A percentile compares a stretch with the other conserved stretches of the same genome.
phyloP scores from a whole-genome alignment of 2,113 vertebrate genomes.

The Pitta sordida region DNA sequence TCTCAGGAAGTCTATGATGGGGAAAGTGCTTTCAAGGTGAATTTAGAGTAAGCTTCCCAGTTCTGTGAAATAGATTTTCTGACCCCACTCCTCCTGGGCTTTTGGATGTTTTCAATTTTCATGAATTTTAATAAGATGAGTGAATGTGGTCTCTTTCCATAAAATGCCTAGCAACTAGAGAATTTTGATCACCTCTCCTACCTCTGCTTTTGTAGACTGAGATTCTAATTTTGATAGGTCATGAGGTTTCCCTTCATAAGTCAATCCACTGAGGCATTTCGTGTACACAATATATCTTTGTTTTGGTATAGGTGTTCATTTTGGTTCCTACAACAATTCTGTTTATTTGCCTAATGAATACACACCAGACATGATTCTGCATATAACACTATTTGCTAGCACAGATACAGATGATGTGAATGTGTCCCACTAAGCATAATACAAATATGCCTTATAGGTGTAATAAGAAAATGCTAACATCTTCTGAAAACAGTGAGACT shows the following conservation, averaged over 20 bases:
- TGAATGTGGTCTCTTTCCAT: background rate
- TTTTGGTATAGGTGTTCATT: background rate
- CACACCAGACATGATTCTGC: background rate
- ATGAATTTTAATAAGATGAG: slow-evolving; percentile 51
- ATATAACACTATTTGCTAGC: background rate
- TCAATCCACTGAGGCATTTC: background rate
- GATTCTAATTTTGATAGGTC: background rate
- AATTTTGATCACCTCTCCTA: background rate
- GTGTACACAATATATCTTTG: background rate
- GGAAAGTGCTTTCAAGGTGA: slow-evolving; percentile 49
- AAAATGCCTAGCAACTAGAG: slow-evolving; percentile 19
- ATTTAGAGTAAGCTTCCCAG: slow-evolving; percentile 13
- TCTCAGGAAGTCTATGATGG: background rate
- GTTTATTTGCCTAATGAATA: background rate
- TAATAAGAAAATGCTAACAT: background rate
- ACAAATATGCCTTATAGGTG: background rate
- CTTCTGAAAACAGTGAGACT: background rate
- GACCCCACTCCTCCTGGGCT: slow-evolving; percentile 7
- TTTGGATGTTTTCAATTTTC: slow-evolving; percentile 37
- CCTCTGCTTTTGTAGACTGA: background rate
- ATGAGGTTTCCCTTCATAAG: background rate
- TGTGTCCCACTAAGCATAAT: background rate
- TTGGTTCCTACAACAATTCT: background rate
- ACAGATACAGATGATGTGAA: background rate
- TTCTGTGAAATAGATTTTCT: slow-evolving; percentile 35